Evolutionary conservation across 2,797 vertebrate species (phyloP).

Genomic region (Dendrocincla fuliginosa): DNA sequence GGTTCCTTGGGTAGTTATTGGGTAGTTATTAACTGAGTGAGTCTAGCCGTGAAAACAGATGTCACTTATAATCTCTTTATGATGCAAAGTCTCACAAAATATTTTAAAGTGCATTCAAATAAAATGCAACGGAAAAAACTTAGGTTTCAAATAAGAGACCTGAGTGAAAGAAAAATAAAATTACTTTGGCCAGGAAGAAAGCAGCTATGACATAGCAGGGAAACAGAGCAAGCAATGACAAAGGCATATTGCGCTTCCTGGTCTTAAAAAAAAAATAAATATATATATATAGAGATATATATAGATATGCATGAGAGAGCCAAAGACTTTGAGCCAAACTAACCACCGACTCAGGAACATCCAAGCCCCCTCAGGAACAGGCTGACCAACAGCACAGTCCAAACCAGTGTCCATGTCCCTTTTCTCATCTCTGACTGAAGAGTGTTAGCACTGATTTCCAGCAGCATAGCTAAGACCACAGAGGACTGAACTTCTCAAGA

Average conservation of each 20-base stretch:
- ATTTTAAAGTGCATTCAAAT: neutral
- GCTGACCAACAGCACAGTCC: neutral
- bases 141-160: neutral
- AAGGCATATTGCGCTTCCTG: neutral
- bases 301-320: neutral
- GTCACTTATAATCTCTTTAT: neutral
- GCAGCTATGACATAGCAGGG: neutral
- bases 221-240: neutral
- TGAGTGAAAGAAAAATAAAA: neutral
- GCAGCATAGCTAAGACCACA: neutral
- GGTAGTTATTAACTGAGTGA: neutral
- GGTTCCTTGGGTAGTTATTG: constrained; percentile 15
- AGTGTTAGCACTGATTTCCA: neutral
- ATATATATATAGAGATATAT: neutral
- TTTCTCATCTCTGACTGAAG: neutral
- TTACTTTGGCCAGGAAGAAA: neutral
- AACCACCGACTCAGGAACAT: neutral
- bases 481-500: neutral
- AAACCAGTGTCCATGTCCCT: neutral
- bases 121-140: neutral
- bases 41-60: constrained; percentile 35
- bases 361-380: neutral
- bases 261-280: neutral
- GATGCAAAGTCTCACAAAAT: neutral
- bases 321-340: neutral